Conservation (phyloP, 2,888 invertebrate genomes). For the Synanthedon vespiformis region DNA sequence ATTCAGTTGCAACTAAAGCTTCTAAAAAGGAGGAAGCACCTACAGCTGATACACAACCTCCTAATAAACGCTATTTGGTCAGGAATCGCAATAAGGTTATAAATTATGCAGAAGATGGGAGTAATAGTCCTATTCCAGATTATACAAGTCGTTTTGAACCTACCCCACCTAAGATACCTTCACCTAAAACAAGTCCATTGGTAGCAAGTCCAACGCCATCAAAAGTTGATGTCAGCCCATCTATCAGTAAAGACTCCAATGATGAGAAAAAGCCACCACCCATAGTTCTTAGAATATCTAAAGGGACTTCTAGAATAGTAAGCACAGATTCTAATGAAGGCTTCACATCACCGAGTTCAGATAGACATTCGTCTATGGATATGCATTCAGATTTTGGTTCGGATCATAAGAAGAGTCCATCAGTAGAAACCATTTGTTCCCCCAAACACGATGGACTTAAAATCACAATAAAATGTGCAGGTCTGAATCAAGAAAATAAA, state of each 20-base stretch:
- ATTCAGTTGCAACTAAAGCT: constrained; percentile 51
- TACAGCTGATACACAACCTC: constrained; percentile 52
- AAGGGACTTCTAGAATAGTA: constrained; percentile 76
- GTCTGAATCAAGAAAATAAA: constrained; percentile 46
- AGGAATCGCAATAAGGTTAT: constrained; percentile 72
- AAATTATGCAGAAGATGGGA: constrained; percentile 74
- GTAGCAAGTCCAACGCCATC: constrained; percentile 44
- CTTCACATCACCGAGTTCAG: constrained; percentile 65
- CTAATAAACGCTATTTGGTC: constrained; percentile 62
- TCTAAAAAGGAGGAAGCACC: constrained; percentile 53
- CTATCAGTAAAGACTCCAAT: constrained; percentile 56
- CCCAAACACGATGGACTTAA: constrained; percentile 65
- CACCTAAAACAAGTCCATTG: constrained; percentile 48
- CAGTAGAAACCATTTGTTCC: constrained; percentile 57
- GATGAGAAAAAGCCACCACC: constrained; percentile 77
- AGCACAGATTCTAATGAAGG: constrained; percentile 76
- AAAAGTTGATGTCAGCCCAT: constrained; percentile 56
- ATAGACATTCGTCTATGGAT: constrained; percentile 62
- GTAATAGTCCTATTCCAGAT: constrained; percentile 64
- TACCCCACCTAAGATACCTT: constrained; percentile 21
- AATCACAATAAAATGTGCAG: constrained; percentile 63
- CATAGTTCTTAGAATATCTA: constrained; percentile 89
- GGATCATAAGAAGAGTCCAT: constrained; percentile 54
- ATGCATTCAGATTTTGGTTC: constrained; percentile 52
- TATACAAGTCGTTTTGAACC: constrained; percentile 43